phyloP scores from a whole-genome alignment of 2,113 vertebrate species.

The Trichomycterus rosablanca region DNA sequence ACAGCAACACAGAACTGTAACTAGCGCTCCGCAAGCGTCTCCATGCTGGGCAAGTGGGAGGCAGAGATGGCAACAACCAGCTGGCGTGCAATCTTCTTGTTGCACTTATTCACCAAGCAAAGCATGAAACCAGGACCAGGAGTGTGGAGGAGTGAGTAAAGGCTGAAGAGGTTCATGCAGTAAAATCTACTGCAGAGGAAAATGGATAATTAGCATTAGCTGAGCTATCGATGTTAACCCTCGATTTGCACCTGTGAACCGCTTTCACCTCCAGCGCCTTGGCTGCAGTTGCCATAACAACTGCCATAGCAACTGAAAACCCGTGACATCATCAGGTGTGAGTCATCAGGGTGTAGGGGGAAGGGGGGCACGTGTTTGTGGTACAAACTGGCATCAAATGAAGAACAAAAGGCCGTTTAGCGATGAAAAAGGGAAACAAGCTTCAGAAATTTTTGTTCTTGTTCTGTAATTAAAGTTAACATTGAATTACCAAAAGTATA shows the following conservation, averaged over 20 bases:
- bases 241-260: slow-evolving; percentile 30
- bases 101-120: slow-evolving; percentile 2
- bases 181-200: not conserved
- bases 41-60: slow-evolving; percentile 36
- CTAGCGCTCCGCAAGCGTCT: too few relatives aligned
- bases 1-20: not conserved
- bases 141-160: slow-evolving; percentile 18
- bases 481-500: too few relatives aligned
- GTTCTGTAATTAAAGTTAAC: not conserved
- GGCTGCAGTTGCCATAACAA: slow-evolving; percentile 54
- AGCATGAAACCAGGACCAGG: slow-evolving; percentile 6
- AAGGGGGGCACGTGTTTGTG: too few relatives aligned
- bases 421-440: not conserved
- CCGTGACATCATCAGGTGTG: slow-evolving; percentile 60
- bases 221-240: slow-evolving; percentile 43
- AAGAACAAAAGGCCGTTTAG: not conserved
- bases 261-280: slow-evolving; percentile 39
- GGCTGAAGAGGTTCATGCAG: not conserved
- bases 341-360: slow-evolving; percentile 51
- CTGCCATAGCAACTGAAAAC: slow-evolving; percentile 59
- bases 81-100: slow-evolving; percentile 17
- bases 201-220: slow-evolving; percentile 33
- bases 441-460: not conserved
- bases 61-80: slow-evolving; percentile 29
- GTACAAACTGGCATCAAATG: slow-evolving; percentile 24